Conservation (phyloP, 2,797 vertebrate species). For the Sciaenops ocellatus region DNA sequence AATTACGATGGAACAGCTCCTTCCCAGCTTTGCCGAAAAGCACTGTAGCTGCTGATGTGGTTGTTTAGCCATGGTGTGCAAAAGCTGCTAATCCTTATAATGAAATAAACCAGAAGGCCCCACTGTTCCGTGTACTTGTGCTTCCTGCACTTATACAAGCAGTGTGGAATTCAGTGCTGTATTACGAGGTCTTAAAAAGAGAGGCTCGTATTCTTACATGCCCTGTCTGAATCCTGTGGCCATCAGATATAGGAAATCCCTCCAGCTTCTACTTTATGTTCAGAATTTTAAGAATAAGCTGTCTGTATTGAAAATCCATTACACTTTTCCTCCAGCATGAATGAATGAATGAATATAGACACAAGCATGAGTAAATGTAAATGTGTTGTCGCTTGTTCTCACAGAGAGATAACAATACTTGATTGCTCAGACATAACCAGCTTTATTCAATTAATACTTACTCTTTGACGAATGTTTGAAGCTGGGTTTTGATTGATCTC, state of each 20-base stretch:
- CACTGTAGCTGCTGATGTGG: constrained; percentile 51
- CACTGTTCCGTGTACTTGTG: constrained; percentile 35
- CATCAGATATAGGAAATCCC: background rate
- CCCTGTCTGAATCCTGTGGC: background rate
- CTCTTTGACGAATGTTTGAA: constrained; percentile 98
- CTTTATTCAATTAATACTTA: constrained; percentile 82
- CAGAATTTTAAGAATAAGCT: background rate
- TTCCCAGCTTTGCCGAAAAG: constrained; percentile 31
- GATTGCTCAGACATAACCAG: background rate
- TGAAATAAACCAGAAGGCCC: constrained; percentile 56
- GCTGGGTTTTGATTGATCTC: constrained; percentile 97
- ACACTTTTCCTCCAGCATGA: background rate
- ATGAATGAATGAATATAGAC: background rate
- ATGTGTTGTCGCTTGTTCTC: background rate
- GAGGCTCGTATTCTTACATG: constrained; percentile 18
- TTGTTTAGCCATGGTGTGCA: constrained; percentile 47
- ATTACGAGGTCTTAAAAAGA: constrained; percentile 11
- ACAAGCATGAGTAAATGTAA: background rate
- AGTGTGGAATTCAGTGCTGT: constrained; percentile 26
- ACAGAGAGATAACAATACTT: background rate
- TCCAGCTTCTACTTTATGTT: constrained; percentile 10
- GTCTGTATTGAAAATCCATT: background rate
- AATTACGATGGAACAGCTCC: constrained; percentile 4
- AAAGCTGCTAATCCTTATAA: constrained; percentile 68
- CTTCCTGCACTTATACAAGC: constrained; percentile 33